A percentile compares a stretch with the other conserved stretches of the same genome.
Evolutionary conservation across 2,113 vertebrate species (phyloP).

Genomic region (Pipa parva): DNA sequence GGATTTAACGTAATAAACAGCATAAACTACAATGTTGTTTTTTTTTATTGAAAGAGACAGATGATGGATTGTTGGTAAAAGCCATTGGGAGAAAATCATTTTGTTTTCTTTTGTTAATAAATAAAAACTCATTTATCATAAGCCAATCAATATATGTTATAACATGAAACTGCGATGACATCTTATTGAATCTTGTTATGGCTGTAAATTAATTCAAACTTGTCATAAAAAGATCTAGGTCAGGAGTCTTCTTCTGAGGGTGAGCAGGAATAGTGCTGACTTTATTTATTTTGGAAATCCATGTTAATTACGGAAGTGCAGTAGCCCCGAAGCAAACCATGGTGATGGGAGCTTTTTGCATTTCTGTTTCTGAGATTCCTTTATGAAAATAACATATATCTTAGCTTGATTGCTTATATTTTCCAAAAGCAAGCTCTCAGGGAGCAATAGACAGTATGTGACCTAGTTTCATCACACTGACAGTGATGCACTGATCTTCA

Average conservation of each 20-base stretch:
- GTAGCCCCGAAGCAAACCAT: conserved; percentile 13
- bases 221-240: conserved; percentile 34
- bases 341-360: conserved; percentile 21
- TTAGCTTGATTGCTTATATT: conserved; percentile 27
- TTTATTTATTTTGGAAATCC: conserved; percentile 33
- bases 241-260: conserved; percentile 18
- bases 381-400: conserved; percentile 9
- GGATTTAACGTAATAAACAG: neutral
- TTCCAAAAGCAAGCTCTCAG: conserved; percentile 23
- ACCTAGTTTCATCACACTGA: conserved; percentile 37
- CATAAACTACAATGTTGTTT: neutral
- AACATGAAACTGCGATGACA: neutral
- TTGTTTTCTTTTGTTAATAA: conserved; percentile 1
- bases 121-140: neutral
- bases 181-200: conserved; percentile 13
- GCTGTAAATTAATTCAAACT: conserved; percentile 23
- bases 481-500: conserved; percentile 29
- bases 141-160: conserved; percentile 7
- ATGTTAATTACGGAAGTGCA: conserved; percentile 41
- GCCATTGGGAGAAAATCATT: neutral
- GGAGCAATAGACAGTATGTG: conserved; percentile 14
- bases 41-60: neutral
- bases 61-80: neutral
- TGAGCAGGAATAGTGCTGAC: conserved; percentile 34
- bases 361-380: conserved; percentile 10